Percentiles rank a stretch among this genome's conserved stretches.
Evolutionary conservation across 2,888 invertebrate genomes (phyloP).

Genomic region (Seira musarum): DNA sequence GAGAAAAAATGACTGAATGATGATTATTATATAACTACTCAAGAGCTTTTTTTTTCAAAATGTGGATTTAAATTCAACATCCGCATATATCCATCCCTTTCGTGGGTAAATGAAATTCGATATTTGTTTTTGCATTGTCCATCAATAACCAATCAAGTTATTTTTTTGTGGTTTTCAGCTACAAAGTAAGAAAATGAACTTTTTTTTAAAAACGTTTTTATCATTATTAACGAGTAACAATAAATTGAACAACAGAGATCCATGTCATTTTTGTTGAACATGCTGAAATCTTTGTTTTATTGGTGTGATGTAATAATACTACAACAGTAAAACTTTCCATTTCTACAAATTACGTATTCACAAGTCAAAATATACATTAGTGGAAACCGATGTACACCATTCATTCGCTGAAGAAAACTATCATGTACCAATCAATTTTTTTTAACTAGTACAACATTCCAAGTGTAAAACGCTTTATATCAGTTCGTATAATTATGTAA

Average conservation of each 20-base stretch:
- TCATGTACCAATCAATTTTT: no score
- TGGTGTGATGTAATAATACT: background rate
- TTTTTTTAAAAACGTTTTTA: no score
- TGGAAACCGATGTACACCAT: background rate
- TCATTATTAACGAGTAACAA: background rate
- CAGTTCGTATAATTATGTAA: no score
- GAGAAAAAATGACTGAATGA: background rate
- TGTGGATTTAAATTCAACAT: no score
- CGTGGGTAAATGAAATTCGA: background rate
- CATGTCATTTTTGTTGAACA: conserved; percentile 54
- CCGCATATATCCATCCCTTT: background rate
- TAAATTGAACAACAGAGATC: conserved; percentile 56
- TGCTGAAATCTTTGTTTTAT: conserved; percentile 16
- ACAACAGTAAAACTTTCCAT: background rate
- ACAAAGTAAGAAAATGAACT: background rate
- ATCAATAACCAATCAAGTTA: background rate
- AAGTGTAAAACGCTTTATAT: no score
- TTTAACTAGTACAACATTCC: no score
- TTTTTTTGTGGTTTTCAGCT: background rate
- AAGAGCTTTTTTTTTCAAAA: background rate
- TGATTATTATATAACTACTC: background rate
- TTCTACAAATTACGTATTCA: conserved; percentile 22
- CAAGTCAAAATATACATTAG: conserved; percentile 28
- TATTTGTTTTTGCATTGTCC: background rate
- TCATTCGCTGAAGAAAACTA: background rate